phyloP scores from a whole-genome alignment of 2,113 vertebrate species.

The Nematolebias whitei region DNA sequence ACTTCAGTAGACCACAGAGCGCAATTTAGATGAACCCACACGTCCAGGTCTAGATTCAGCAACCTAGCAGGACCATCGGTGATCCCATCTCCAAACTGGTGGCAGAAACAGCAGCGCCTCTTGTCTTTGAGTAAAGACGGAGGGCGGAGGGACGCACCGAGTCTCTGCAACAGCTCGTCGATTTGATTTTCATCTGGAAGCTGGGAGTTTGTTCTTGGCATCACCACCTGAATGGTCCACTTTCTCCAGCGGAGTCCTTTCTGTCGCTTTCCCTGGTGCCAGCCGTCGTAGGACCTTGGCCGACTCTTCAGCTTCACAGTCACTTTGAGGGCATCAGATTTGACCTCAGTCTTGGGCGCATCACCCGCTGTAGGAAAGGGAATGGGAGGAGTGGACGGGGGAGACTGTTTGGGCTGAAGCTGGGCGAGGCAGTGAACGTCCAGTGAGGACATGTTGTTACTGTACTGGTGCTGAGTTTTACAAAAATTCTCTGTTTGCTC shows the following conservation, averaged over 20 bases:
- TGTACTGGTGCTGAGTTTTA: constrained; percentile 91
- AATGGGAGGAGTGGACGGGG: constrained; percentile 83
- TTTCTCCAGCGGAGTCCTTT: constrained; percentile 94
- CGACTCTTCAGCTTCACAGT: constrained; percentile 92
- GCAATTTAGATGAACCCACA: constrained; percentile 97
- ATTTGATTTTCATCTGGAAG: constrained; percentile 90
- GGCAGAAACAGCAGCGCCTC: constrained; percentile 95
- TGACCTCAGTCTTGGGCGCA: constrained; percentile 83
- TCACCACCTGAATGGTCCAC: constrained; percentile 91
- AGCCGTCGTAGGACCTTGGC: constrained; percentile 81
- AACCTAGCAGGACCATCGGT: constrained; percentile 94
- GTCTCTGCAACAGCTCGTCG: constrained; percentile 88
- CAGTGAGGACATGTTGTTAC: constrained; percentile 91
- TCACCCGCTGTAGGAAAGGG: constrained; percentile 82
- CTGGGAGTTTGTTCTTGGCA: constrained; percentile 85
- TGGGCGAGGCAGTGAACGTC: constrained; percentile 93
- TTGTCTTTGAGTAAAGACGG: constrained; percentile 86
- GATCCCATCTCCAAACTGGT: constrained; percentile 92
- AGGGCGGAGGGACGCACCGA: constrained; percentile 89
- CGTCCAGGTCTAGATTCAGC: constrained; percentile 94
- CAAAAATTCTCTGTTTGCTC: constrained; percentile 81
- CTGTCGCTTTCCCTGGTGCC: constrained; percentile 87
- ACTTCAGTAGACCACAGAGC: constrained; percentile 98
- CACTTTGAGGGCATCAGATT: constrained; percentile 90
- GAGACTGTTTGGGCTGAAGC: constrained; percentile 87